Base-by-base conservation (phyloP, 2,113 vertebrate species). In the Vulpes vulpes region DNA sequence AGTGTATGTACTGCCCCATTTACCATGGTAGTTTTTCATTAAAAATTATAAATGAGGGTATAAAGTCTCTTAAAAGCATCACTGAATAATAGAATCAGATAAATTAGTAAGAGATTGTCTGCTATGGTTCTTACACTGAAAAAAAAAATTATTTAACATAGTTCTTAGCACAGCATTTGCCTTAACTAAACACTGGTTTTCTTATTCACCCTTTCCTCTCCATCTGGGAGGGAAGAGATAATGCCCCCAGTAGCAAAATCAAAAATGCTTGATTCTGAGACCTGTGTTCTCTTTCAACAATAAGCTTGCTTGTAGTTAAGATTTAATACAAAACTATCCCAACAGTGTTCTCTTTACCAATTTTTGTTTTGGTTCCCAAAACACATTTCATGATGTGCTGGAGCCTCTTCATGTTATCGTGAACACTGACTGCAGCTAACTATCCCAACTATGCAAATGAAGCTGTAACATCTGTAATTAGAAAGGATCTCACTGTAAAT, bases 41-140 rank as follows among this genome's bases (percentile, higher is more conserved):
- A 93, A 91, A 87, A 93, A 64, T 92, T 87, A 92, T 87, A 90
- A 92, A 90, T 92, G 51, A 95, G 43, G 11, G 30, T 90, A 91
- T 59, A 88, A 92, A 96, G 20, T 74, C 62, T 69, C 43, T 81
- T 92, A 87, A 86, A 86, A 88, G 86, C 11, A 97, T 95, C 69
- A 91, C 7, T 88, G 51, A 57, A 91, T 76, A 83, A 87, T 9
- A 80, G 20, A 93, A 80, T 69, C n/a, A 74, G n/a, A 91, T 80
- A 83, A 79, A 74, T 69, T 87, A 10, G 64, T 91, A 86, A 74
- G 30, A 55, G 15, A 71, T 69, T 38, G 80, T 15, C 22, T 78
- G 67, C 16, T 84, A 17, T 67, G 43, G 8, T 15, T 57, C 90
- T 95, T 89, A 67, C 1, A 73, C 60, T 73, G 23, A 94, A 90